phyloP scores from a whole-genome alignment of 2,888 invertebrate species.

The Chaetogeoica ovagalla region DNA sequence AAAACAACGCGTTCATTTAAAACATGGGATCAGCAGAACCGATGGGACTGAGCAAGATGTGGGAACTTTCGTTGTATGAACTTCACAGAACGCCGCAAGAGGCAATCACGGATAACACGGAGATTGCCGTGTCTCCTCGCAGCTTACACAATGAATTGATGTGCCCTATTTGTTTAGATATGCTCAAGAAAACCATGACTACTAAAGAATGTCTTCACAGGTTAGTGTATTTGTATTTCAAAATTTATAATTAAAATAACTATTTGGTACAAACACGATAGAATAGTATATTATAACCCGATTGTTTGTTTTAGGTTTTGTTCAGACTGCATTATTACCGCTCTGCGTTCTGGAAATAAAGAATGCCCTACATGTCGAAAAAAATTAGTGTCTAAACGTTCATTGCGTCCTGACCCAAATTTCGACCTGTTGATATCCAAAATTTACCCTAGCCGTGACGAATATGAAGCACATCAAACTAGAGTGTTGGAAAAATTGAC shows the following conservation, averaged over 20 bases:
- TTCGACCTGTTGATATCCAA: conserved; percentile 96
- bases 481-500: conserved; percentile 88
- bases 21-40: conserved; percentile 74
- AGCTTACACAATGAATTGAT: conserved; percentile 94
- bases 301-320: conserved; percentile 68
- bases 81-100: conserved; percentile 93
- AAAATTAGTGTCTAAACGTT: conserved; percentile 95
- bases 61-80: conserved; percentile 96
- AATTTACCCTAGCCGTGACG: conserved; percentile 94
- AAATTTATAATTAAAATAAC: not conserved
- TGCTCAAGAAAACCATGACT: conserved; percentile 99
- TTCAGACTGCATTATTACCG: conserved; percentile 97
- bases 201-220: conserved; percentile 99
- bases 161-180: conserved; percentile 98
- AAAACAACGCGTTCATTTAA: not conserved
- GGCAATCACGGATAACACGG: conserved; percentile 91
- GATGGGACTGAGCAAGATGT: conserved; percentile 83
- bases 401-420: conserved; percentile 94
- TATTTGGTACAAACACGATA: too few species aligned
- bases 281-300: too few species aligned
- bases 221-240: not conserved
- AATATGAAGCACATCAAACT: conserved; percentile 95
- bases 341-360: conserved; percentile 95
- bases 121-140: conserved; percentile 91
- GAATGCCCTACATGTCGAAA: conserved; percentile 99